A percentile compares a stretch with the other conserved stretches of the same genome.
Conservation (phyloP, 2,113 vertebrate genomes). For the Centrocercus urophasianus region DNA sequence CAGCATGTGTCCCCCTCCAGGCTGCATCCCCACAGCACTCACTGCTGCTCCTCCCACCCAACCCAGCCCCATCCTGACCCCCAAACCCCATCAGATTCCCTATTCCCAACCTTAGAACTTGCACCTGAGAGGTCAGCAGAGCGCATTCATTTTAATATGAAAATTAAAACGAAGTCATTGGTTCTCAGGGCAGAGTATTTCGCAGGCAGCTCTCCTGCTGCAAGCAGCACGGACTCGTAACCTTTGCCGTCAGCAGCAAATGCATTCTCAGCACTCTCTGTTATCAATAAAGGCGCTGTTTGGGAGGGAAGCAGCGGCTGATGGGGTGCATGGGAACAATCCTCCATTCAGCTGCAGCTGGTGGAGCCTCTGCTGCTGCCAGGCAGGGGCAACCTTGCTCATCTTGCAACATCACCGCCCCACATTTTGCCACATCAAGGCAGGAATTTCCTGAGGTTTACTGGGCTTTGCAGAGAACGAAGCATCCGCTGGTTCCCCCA, state of each 20-base stretch:
- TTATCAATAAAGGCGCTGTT: conserved; percentile 27
- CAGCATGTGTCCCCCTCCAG: neutral
- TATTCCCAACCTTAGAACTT: neutral
- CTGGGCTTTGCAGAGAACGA: neutral
- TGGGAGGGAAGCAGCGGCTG: conserved; percentile 8
- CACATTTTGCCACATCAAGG: conserved; percentile 19
- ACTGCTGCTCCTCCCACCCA: neutral
- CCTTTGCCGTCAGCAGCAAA: neutral
- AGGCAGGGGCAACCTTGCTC: conserved; percentile 51
- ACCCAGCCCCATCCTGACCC: neutral
- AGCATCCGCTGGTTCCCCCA: conserved; percentile 52
- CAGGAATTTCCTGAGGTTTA: conserved; percentile 72
- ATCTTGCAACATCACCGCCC: conserved; percentile 24
- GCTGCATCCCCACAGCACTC: neutral
- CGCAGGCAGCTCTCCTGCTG: neutral
- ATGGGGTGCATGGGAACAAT: conserved; percentile 57
- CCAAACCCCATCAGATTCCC: neutral
- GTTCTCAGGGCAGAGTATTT: neutral
- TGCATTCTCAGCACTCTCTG: neutral
- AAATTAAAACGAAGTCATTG: rapidly evolving
- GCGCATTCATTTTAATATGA: rapidly evolving
- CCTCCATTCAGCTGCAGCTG: conserved; percentile 45
- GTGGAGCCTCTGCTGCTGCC: conserved; percentile 1
- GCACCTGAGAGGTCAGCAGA: neutral
- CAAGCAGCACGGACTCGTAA: neutral